phyloP scores from a whole-genome alignment of 1,140 invertebrate genomes.

The Megathymus violae region DNA sequence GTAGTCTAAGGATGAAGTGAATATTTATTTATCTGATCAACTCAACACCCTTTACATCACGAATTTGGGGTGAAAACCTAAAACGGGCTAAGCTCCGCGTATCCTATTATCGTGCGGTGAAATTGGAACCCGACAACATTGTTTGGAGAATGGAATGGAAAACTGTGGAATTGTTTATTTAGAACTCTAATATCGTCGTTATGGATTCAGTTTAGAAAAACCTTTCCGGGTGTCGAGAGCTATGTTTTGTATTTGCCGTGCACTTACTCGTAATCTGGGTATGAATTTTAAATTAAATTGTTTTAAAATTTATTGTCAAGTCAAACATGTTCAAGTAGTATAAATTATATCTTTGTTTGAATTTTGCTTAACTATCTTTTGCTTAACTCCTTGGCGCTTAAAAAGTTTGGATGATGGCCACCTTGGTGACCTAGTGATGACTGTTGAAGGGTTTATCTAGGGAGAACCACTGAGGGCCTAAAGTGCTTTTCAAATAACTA shows the following conservation, averaged over 20 bases:
- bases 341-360: too few relatives aligned
- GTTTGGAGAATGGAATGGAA: constrained; percentile 16
- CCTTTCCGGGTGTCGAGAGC: background rate
- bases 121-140: constrained; percentile 13
- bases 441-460: too few relatives aligned
- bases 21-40: constrained; percentile 29
- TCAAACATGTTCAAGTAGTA: too few relatives aligned
- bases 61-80: constrained; percentile 1
- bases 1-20: constrained; percentile 6
- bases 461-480: too few relatives aligned
- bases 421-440: too few relatives aligned
- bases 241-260: background rate
- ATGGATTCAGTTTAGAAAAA: constrained; percentile 5
- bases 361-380: too few relatives aligned
- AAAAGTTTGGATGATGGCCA: too few relatives aligned
- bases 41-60: constrained; percentile 1
- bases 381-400: too few relatives aligned
- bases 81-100: constrained; percentile 12
- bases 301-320: too few relatives aligned
- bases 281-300: too few relatives aligned
- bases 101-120: constrained; percentile 19
- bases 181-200: constrained; percentile 7
- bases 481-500: too few relatives aligned
- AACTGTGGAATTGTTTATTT: constrained; percentile 1
- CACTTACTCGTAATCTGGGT: background rate